Evolutionary conservation across 2,888 invertebrate species (phyloP), one percentile per base, ranked within the genome.

Genomic region (Machimus rusticus): DNA sequence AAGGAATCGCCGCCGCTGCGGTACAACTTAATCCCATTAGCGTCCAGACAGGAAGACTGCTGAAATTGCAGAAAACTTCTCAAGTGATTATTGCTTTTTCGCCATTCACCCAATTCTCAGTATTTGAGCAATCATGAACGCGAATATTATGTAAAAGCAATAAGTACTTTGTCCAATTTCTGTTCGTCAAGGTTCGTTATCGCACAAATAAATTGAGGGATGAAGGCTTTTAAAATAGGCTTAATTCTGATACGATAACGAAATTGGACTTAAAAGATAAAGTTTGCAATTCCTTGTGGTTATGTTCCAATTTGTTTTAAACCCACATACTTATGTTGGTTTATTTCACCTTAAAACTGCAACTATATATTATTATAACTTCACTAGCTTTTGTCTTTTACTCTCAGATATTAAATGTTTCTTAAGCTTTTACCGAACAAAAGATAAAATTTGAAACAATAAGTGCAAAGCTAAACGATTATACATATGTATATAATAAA

Each of bases 21-120:
- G 9, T 85, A 85, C 85, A 85, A 85, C 74, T 85, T 85, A 85
- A 85, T 85, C 85, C 85, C 74, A 85, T 85, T 85, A 85, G 43
- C 12, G 85, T n/a, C 5, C 9, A 43, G 74, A 74, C 28, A 57
- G 43, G 28, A 74, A 51, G 74, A 19, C 39, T 34, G 74, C 85
- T 85, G 74, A 74, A 85, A 85, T 85, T 16, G 85, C 43, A 85
- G 19, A 31, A 74, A 34, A 66, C 74, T 74, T 31, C 74, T 74
- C 46, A 39, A 74, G 37, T 46, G 57, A 57, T 14, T 82, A 57
- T 31, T 82, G 31, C 76, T 19, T 28, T 81, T 57, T n/a, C 37
- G 37, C 37, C 14, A 57, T 23, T 57, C 57, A 82, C 51, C 28
- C 28, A 19, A 28, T 66, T 66, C 66, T 28, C 12, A 28, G 55